Percentiles rank a stretch among this genome's conserved stretches.
Conservation (phyloP, 2,113 vertebrate genomes). For the Holacanthus passer region DNA sequence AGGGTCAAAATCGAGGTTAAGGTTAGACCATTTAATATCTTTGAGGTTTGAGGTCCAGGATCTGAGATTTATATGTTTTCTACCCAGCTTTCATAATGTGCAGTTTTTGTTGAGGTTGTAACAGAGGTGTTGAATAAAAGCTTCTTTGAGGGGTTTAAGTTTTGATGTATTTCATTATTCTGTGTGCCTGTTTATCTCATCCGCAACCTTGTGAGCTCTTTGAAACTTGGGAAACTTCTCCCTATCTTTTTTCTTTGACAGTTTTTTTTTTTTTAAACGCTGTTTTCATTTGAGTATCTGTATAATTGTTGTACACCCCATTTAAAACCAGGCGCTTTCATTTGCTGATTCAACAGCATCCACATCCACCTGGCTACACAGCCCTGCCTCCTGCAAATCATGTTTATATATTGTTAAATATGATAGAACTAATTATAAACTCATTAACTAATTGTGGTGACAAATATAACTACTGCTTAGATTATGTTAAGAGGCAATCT, state of each 20-base stretch:
- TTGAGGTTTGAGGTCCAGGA: not conserved
- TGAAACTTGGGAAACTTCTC: not conserved
- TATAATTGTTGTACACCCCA: not conserved
- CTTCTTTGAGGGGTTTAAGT: no score
- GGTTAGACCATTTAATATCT: not conserved
- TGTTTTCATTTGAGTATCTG: not conserved
- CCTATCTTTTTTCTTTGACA: not conserved
- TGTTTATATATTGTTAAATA: not conserved
- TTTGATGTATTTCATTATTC: not conserved
- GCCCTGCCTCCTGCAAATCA: not conserved
- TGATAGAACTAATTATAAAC: no score
- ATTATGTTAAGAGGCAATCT: not conserved
- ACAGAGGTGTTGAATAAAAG: not conserved
- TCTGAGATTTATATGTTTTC: not conserved
- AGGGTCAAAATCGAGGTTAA: not conserved
- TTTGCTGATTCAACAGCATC: not conserved
- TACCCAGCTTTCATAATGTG: not conserved
- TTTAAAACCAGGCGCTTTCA: not conserved
- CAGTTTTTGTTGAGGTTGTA: not conserved
- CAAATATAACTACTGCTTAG: not conserved
- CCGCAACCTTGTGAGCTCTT: not conserved
- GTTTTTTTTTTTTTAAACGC: not conserved
- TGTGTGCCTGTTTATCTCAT: not conserved
- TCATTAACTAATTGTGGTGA: no score
- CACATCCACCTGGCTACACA: not conserved